Evolutionary conservation across 2,888 invertebrate genomes (phyloP).

Genomic region (Oeneis ivallda): DNA sequence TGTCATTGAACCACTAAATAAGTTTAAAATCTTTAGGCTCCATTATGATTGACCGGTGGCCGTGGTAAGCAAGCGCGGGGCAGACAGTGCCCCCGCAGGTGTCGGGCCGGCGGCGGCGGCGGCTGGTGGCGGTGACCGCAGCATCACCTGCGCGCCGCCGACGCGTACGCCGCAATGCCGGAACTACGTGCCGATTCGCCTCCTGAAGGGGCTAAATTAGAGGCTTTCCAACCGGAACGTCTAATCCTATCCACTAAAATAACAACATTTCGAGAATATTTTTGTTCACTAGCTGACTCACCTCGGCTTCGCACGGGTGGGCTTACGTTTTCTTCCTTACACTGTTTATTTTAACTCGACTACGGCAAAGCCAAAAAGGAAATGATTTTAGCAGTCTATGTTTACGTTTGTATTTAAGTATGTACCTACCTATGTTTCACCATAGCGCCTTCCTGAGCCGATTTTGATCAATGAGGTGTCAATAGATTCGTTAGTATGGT

Average conservation of each 20-base stretch:
- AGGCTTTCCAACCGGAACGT: conserved; percentile 28
- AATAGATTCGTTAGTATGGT: no score
- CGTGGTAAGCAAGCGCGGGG: conserved; percentile 31
- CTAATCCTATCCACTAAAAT: conserved; percentile 48
- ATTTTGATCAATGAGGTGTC: no score
- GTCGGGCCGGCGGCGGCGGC: conserved; percentile 44
- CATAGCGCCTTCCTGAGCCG: no score
- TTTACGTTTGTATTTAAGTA: no score
- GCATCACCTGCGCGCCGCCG: conserved; percentile 59
- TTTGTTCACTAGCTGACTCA: conserved; percentile 26
- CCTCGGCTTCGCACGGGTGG: not conserved
- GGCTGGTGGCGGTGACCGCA: conserved; percentile 58
- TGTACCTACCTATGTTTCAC: no score
- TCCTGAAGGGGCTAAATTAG: conserved; percentile 41
- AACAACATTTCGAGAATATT: conserved; percentile 48
- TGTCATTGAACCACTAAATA: no score
- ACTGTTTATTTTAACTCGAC: no score
- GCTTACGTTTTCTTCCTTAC: not conserved
- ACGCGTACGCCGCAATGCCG: conserved; percentile 44
- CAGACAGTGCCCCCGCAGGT: not conserved
- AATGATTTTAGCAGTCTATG: no score
- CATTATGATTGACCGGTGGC: conserved; percentile 21
- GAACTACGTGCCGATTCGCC: conserved; percentile 73
- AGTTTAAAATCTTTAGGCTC: not conserved
- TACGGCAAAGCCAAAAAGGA: no score